These are phyloP conservation scores for Neoscelio sp. DNA, from an alignment of 2,888 invertebrate species.

Conservation along the genomic window DNA sequence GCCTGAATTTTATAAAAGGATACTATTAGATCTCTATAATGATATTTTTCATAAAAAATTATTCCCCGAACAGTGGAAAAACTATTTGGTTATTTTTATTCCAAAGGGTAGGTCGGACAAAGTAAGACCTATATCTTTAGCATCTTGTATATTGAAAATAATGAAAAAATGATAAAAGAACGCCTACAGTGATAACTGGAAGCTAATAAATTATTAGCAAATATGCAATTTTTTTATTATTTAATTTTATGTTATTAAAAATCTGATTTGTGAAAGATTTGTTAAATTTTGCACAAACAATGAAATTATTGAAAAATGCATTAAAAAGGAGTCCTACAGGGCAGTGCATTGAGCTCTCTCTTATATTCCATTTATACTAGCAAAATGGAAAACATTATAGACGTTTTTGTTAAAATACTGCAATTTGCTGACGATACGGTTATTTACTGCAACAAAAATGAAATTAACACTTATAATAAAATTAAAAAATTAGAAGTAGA, in stretches of 20 bases:
- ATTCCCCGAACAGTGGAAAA: conserved; percentile 50
- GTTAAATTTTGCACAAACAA: conserved; percentile 17
- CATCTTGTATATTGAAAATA: conserved; percentile 51
- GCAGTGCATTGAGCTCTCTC: conserved; percentile 7
- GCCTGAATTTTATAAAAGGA: conserved; percentile 30
- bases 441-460: too few species aligned
- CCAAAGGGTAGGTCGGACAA: conserved; percentile 54
- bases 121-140: conserved; percentile 59
- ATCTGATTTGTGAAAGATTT: conserved; percentile 14
- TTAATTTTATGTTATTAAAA: conserved; percentile 25
- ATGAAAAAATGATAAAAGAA: conserved; percentile 48
- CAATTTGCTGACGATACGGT: conserved; percentile 46
- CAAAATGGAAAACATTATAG: conserved; percentile 1
- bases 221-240: conserved; percentile 17
- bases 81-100: conserved; percentile 54
- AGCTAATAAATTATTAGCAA: background rate
- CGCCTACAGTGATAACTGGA: conserved; percentile 39
- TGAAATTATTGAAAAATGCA: background rate
- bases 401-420: background rate
- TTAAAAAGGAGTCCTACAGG: conserved; percentile 27
- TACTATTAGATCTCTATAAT: conserved; percentile 41
- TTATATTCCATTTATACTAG: conserved; percentile 4
- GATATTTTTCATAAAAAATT: conserved; percentile 5
- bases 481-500: too few species aligned
- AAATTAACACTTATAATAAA: too few species aligned